Conservation (phyloP, 1,140 invertebrate species). For the Nasonia longicornis region DNA sequence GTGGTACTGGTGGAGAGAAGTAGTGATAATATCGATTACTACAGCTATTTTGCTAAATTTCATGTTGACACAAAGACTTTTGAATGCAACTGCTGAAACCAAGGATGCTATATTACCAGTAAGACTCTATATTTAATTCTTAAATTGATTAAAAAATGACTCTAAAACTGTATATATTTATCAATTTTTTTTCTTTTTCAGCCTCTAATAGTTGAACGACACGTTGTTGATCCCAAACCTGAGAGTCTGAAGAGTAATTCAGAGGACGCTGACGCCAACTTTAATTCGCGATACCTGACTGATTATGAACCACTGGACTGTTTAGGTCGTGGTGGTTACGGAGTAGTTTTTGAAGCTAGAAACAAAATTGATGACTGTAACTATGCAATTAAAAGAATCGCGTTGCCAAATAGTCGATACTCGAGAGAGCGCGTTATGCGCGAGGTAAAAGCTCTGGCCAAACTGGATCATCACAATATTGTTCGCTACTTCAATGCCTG, state of each 20-base stretch:
- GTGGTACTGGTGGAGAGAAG: constrained; percentile 88
- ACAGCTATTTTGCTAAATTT: constrained; percentile 75
- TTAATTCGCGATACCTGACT: constrained; percentile 81
- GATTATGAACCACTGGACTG: constrained; percentile 89
- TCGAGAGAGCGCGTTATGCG: constrained; percentile 89
- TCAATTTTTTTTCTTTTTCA: constrained; percentile 40
- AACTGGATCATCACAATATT: constrained; percentile 94
- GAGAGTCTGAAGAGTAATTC: constrained; percentile 46
- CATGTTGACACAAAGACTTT: constrained; percentile 68
- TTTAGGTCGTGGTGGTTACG: constrained; percentile 95
- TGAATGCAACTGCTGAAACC: constrained; percentile 47
- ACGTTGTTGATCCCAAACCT: constrained; percentile 60
- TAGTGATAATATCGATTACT: constrained; percentile 76
- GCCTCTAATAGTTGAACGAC: constrained; percentile 63
- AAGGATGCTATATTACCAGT: constrained; percentile 57
- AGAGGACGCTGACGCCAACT: constrained; percentile 60
- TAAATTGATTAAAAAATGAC: constrained; percentile 20
- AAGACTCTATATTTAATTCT: constrained; percentile 46
- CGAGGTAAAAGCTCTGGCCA: constrained; percentile 94
- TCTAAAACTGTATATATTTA: constrained; percentile 22
- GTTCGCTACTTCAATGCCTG: constrained; percentile 95
- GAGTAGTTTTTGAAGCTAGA: constrained; percentile 94
- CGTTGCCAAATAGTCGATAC: constrained; percentile 83
- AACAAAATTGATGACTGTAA: constrained; percentile 95
- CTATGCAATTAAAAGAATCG: constrained; percentile 96